Base-by-base conservation (phyloP, 2,888 invertebrate species). In the Chymomyza amoena region DNA sequence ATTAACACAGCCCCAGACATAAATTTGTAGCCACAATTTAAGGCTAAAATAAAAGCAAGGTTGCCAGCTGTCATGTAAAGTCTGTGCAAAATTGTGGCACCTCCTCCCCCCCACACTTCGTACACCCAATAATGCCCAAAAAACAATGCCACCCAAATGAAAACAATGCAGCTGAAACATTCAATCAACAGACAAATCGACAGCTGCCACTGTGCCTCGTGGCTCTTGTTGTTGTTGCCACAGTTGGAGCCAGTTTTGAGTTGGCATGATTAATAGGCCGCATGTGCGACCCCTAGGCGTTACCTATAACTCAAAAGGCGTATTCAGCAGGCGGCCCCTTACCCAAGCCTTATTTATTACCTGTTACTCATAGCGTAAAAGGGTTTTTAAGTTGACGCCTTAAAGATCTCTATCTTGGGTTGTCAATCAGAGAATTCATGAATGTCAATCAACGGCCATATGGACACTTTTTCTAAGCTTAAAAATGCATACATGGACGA, bases 11-110 rank as follows among this genome's bases (percentile, higher is more conserved):
- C 73, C 64, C 18, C 73, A 61, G 69, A 70, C 80, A 80, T 75
- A 73, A 78, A 75, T 82, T 78, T 65, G 70, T 67, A 57, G 20
- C 16, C 62, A 62, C 70, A 68, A 45, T 75, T 75, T 70, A 63
- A 68, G 60, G 57, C 63, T 45, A 45, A 59, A 71, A 83, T 78
- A 78, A 80, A 80, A 73, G 72, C 80, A 78, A 80, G 83, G 80
- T 69, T 80, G 70, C 70, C 76, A 70, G 80, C 69, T 80, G 80
- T 70, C 80, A 80, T 54, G 54, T 54, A 54, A 54, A 18, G 61
- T 62, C 60, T 36, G 68, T 61, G 39, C 39, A 45, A 45, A 45
- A 18, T n/a, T n/a, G 2, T 67, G 70, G 75, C 59, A 32, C 9
- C 4, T 66, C 51, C 54, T 57, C 75, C 67, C 70, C 52, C 36